These are phyloP conservation scores for Polylopha cassiicola DNA, from an alignment of 2,888 invertebrate species.

Conservation along the genomic window DNA sequence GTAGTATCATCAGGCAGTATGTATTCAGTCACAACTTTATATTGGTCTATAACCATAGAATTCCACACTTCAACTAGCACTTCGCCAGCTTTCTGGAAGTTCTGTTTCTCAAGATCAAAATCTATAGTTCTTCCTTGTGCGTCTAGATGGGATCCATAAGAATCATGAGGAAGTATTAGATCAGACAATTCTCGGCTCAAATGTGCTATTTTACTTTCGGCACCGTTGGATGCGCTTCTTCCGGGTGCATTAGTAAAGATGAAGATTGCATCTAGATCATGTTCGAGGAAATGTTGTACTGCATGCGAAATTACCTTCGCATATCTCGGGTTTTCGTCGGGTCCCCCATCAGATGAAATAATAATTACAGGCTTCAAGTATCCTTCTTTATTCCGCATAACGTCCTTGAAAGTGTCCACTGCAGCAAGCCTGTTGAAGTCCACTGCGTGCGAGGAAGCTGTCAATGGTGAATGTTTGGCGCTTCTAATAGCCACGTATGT, in stretches of 20 bases:
- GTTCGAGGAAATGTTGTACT: conserved; percentile 29
- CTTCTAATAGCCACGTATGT: conserved; percentile 44
- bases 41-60: conserved; percentile 29
- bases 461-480: conserved; percentile 32
- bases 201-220: conserved; percentile 31
- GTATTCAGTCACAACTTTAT: conserved; percentile 27
- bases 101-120: conserved; percentile 1
- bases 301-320: conserved; percentile 27
- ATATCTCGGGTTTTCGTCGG: conserved; percentile 33
- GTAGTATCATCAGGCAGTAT: conserved; percentile 6
- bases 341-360: conserved; percentile 31
- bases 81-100: conserved; percentile 1
- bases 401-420: conserved; percentile 19
- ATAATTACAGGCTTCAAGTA: conserved; percentile 32
- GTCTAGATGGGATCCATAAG: conserved; percentile 31
- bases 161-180: conserved; percentile 29
- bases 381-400: conserved; percentile 21
- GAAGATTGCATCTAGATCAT: conserved; percentile 29
- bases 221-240: conserved; percentile 29
- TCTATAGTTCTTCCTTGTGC: conserved; percentile 27
- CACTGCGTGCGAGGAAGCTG: conserved; percentile 30
- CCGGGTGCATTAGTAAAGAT: conserved; percentile 32
- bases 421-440: conserved; percentile 29
- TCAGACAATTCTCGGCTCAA: conserved; percentile 29
- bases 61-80: conserved; percentile 29